Percentiles rank a stretch among this genome's conserved stretches.
These are phyloP conservation scores for Mustela nigripes DNA, from an alignment of 2,113 vertebrate species.

Conservation along the genomic window DNA sequence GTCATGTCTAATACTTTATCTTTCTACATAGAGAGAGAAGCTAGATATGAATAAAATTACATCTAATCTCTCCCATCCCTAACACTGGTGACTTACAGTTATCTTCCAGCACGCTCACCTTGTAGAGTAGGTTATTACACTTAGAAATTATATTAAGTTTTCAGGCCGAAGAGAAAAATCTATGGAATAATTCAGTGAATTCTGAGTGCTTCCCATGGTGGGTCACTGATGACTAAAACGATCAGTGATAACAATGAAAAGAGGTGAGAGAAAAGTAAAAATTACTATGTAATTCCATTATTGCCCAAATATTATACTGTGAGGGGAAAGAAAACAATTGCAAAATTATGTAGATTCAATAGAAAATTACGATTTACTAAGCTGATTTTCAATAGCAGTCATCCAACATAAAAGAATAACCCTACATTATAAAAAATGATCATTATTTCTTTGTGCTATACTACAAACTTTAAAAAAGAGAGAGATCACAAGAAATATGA, in stretches of 20 bases:
- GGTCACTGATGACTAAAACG: neutral
- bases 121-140: slow-evolving; percentile 44
- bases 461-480: neutral
- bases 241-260: neutral
- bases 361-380: slow-evolving; percentile 36
- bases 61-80: slow-evolving; percentile 67
- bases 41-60: slow-evolving; percentile 53
- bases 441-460: neutral
- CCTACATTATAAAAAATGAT: neutral
- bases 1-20: slow-evolving; percentile 59
- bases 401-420: neutral
- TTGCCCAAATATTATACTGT: neutral
- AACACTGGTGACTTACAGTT: slow-evolving; percentile 53
- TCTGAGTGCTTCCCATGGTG: neutral
- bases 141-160: slow-evolving; percentile 53
- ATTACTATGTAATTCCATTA: neutral
- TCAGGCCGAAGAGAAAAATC: neutral
- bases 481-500: slow-evolving; percentile 29
- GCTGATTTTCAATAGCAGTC: neutral
- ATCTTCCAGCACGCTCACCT: slow-evolving; percentile 60
- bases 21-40: slow-evolving; percentile 53
- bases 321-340: neutral
- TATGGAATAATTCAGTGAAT: neutral
- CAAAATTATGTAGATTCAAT: neutral
- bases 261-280: neutral